A percentile compares a stretch with the other conserved stretches of the same genome.
Conservation (phyloP, 2,113 vertebrate species). For the Odocoileus hemionus region DNA sequence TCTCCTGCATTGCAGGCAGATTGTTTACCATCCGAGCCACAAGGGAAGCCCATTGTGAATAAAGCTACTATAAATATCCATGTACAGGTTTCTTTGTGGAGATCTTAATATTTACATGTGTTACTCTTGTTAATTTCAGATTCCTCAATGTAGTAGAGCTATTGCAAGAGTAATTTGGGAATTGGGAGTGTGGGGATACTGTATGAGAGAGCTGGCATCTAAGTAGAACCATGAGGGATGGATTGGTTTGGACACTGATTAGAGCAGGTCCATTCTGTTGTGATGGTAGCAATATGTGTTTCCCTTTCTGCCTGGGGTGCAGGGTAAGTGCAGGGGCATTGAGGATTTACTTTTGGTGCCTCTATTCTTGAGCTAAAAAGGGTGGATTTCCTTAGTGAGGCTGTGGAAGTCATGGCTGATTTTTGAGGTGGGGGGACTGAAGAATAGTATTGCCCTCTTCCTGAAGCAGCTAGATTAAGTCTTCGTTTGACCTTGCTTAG, state of each 20-base stretch:
- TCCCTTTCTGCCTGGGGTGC: not conserved
- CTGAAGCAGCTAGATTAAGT: not conserved
- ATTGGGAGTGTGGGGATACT: not conserved
- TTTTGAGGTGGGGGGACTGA: not conserved
- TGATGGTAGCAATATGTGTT: not conserved
- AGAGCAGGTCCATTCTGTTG: not conserved
- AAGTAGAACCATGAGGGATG: not conserved
- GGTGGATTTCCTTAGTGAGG: not conserved
- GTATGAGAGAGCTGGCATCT: not conserved
- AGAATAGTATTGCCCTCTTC: not conserved
- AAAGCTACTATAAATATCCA: not conserved
- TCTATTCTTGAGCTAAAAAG: not conserved
- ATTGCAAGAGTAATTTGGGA: not conserved
- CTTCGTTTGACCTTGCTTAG: not conserved
- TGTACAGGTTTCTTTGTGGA: not conserved
- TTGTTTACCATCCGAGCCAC: not conserved
- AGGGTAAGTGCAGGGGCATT: too few species aligned
- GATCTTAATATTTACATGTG: not conserved
- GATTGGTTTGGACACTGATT: not conserved
- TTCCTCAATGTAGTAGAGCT: not conserved
- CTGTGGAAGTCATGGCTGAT: not conserved
- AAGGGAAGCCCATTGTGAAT: not conserved
- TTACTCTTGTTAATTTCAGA: not conserved
- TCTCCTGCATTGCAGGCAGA: not conserved
- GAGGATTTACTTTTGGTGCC: not conserved